A percentile compares a stretch with the other conserved stretches of the same genome.
phyloP scores from a whole-genome alignment of 2,888 invertebrate species.

The Trissolcus japonicus region DNA sequence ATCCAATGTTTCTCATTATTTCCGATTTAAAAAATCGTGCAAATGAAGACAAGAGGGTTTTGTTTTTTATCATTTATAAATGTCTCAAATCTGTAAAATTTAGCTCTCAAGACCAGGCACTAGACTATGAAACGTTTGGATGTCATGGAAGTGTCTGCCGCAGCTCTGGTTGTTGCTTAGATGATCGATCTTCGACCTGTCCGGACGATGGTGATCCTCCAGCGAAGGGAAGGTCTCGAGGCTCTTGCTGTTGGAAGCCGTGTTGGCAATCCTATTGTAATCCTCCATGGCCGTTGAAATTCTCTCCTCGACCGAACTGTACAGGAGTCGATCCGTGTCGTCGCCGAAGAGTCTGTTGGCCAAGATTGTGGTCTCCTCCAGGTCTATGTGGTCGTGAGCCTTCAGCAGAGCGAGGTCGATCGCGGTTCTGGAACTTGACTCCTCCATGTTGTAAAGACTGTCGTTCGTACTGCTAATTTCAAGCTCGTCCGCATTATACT shows the following conservation, averaged over 20 bases:
- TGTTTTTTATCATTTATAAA: neutral
- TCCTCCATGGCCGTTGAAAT: conserved; percentile 63
- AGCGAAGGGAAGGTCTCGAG: conserved; percentile 69
- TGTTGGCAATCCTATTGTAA: conserved; percentile 67
- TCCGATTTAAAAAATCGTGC: too few relatives aligned
- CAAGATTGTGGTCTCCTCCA: conserved; percentile 46
- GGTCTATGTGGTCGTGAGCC: conserved; percentile 44
- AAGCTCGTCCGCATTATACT: conserved; percentile 38
- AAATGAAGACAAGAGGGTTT: too few relatives aligned
- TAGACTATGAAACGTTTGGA: conserved; percentile 72
- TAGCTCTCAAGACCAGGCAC: conserved; percentile 73
- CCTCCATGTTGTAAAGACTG: conserved; percentile 51
- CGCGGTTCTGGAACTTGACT: conserved; percentile 45
- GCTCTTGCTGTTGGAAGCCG: conserved; percentile 66
- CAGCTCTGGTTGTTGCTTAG: conserved; percentile 72
- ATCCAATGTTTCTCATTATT: neutral
- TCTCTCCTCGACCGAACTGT: conserved; percentile 60
- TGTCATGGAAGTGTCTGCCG: conserved; percentile 72
- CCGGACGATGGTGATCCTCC: conserved; percentile 71
- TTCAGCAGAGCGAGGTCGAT: conserved; percentile 42
- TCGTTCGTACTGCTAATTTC: conserved; percentile 48
- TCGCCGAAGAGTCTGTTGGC: conserved; percentile 59
- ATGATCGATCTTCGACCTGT: conserved; percentile 68
- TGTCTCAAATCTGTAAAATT: conserved; percentile 14
- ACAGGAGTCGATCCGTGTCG: conserved; percentile 60